Percentiles rank a stretch among this genome's conserved stretches.
Evolutionary conservation across 2,888 invertebrate genomes (phyloP).

Genomic region (Leucania comma): DNA sequence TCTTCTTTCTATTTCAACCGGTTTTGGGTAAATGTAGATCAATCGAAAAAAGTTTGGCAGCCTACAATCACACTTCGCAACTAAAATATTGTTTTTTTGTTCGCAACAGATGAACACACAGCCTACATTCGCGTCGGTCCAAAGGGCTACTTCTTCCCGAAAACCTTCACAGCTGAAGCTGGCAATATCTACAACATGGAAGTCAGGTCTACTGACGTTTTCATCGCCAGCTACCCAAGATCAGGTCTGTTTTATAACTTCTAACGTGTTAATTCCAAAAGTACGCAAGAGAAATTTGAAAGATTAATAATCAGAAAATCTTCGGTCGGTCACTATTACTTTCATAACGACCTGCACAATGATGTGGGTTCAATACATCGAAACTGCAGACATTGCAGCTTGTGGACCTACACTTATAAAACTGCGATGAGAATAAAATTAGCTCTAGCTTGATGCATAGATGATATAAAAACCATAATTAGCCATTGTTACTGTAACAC

Average conservation of each 20-base stretch:
- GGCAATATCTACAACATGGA: constrained; percentile 91
- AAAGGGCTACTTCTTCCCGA: constrained; percentile 92
- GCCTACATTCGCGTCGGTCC: constrained; percentile 92
- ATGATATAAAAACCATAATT: constrained; percentile 37
- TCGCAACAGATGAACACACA: constrained; percentile 67
- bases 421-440: constrained; percentile 17
- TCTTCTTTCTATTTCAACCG: too few relatives aligned
- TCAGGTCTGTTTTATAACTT: constrained; percentile 86
- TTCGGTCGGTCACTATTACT: too few relatives aligned
- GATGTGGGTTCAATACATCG: neutral
- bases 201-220: constrained; percentile 91
- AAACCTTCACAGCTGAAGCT: constrained; percentile 90
- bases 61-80: too few relatives aligned
- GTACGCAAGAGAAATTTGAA: too few relatives aligned
- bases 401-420: constrained; percentile 19
- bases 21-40: too few relatives aligned
- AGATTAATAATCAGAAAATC: too few relatives aligned
- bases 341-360: neutral
- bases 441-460: neutral
- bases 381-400: neutral
- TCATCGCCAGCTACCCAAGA: constrained; percentile 93
- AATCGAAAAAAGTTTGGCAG: too few relatives aligned
- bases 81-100: neutral
- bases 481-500: constrained; percentile 34
- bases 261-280: neutral